Base-by-base conservation (phyloP, 2,113 vertebrate genomes). In the Cottus gobio region DNA sequence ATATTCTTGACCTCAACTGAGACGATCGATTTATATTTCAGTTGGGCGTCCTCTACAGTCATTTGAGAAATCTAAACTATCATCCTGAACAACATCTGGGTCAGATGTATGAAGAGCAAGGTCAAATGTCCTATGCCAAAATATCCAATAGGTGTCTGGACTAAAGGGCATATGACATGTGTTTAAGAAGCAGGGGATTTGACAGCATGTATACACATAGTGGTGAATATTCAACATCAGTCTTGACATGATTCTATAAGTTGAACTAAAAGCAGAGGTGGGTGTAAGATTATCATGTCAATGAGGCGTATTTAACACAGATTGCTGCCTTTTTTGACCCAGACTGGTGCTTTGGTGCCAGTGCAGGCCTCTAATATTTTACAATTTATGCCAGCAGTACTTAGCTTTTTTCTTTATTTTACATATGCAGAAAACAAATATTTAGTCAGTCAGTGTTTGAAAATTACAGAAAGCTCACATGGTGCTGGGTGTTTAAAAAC, bases 1-100 rank as follows among this genome's bases (percentile, higher is more conserved):
- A 31, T 46, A 36, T 67, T 68, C 3, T 48, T 72, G 42, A 64
- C 56, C 34, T 31, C 61, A 54, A 52, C 48, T 44, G 36, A 65
- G 50, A 46, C 4, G 1, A 68, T 24, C 4, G 6, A 8, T 60
- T 58, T 4, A 71, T 63, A 77, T 58, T 69, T 63, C 11, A 44
- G 58, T 48, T 18, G 0, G 30, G 46, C 2, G 5, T 75, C 65
- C 39, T 68, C 28, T 70, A 26, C 52, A 50, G 46, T 0, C 3
- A 71, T 22, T 42, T 24, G 44, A 39, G 61, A 0, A 10, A 71
- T 42, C 34, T 68, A 61, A 54, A 62, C 24, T 0, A 36, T 54
- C 4, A 12, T 7, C 7, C 46, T 66, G n/a, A 37, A 30, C 65
- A 85, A 39, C 15, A 73, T 28, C 5, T 54, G 28, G 58, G 22